Percentiles rank a stretch among this genome's conserved stretches.
Conservation (phyloP, 2,113 vertebrate genomes). For the Rhynchomys soricoides region DNA sequence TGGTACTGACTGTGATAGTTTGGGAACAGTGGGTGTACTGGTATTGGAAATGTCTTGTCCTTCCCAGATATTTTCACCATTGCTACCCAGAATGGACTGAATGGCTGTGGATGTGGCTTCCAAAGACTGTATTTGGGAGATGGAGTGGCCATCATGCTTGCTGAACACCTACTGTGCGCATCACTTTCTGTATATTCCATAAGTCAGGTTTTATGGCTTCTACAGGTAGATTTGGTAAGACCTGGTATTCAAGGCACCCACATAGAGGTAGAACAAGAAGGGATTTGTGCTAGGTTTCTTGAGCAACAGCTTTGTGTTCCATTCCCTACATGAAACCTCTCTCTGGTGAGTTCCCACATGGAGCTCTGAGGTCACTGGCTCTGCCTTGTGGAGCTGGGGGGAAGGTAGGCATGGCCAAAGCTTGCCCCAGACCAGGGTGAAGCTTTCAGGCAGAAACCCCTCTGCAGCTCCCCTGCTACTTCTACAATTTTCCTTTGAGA, state of each 20-base stretch:
- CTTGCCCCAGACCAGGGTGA: not conserved
- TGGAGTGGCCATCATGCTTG: no score
- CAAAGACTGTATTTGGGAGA: not conserved
- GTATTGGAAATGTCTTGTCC: not conserved
- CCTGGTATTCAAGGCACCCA: not conserved
- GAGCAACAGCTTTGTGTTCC: not conserved
- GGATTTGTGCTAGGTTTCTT: not conserved
- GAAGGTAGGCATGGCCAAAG: not conserved
- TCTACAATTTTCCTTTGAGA: constrained; percentile 4
- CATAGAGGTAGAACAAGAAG: not conserved
- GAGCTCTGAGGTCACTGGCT: not conserved
- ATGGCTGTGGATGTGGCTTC: not conserved
- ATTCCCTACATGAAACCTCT: not conserved
- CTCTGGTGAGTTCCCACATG: not conserved
- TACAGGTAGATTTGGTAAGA: not conserved
- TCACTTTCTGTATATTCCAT: not conserved
- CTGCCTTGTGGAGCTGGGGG: not conserved
- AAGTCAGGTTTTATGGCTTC: not conserved
- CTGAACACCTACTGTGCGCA: not conserved
- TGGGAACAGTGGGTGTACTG: rapidly evolving
- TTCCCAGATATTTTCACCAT: not conserved
- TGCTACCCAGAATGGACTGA: not conserved
- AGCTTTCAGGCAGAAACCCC: rapidly evolving
- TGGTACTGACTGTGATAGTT: not conserved
- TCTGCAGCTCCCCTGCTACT: not conserved